Conservation (phyloP, 2,113 vertebrate species). For the Atractosteus spatula region DNA sequence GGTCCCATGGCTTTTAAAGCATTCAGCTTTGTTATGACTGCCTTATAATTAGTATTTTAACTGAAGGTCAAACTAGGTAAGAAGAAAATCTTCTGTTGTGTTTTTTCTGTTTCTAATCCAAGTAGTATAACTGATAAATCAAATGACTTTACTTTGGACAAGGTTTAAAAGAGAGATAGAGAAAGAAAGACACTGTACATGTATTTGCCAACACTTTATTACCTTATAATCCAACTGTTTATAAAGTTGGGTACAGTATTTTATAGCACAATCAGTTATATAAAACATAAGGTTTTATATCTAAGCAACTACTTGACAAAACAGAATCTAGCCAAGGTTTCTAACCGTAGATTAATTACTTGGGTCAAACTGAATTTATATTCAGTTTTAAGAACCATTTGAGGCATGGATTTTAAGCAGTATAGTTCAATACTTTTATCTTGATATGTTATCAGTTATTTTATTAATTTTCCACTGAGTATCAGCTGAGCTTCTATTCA, state of each 20-base stretch:
- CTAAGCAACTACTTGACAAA: slow-evolving; percentile 53
- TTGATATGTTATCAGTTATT: too few relatives aligned
- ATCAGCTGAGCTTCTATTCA: too few relatives aligned
- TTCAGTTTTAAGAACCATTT: too few relatives aligned
- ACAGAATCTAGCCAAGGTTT: slow-evolving; percentile 30
- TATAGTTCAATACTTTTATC: too few relatives aligned
- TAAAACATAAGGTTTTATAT: slow-evolving; percentile 46
- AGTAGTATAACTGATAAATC: not conserved
- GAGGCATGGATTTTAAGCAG: too few relatives aligned
- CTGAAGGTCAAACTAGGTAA: too few relatives aligned
- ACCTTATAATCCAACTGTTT: slow-evolving; percentile 60
- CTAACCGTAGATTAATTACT: slow-evolving; percentile 8
- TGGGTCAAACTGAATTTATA: slow-evolving; percentile 26
- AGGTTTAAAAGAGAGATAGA: not conserved
- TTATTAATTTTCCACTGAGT: too few relatives aligned
- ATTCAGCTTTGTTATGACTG: too few relatives aligned
- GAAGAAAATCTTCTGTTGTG: too few relatives aligned
- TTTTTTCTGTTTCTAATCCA: too few relatives aligned
- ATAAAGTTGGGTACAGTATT: slow-evolving; percentile 54
- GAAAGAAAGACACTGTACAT: slow-evolving; percentile 27
- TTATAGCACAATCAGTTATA: slow-evolving; percentile 53
- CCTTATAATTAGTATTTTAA: too few relatives aligned
- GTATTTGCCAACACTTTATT: slow-evolving; percentile 55
- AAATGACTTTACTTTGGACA: slow-evolving; percentile 2
- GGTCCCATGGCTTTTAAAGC: too few relatives aligned